phyloP scores from a whole-genome alignment of 2,113 vertebrate genomes.

The Tricholaema leucomelas region DNA sequence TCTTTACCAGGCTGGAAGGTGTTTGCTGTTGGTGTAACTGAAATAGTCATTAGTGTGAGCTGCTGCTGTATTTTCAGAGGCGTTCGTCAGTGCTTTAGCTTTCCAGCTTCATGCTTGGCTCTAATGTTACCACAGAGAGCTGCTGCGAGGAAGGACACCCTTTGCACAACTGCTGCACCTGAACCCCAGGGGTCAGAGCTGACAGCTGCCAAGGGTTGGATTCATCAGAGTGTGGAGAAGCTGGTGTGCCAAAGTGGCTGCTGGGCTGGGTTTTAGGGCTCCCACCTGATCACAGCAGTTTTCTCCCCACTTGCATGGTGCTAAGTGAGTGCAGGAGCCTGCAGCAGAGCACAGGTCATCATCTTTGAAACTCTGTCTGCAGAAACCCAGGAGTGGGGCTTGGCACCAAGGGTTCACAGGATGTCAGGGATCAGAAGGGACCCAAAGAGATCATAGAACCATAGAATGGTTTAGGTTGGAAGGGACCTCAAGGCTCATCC shows the following conservation, averaged over 20 bases:
- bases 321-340: neutral
- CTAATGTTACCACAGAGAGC: conserved; percentile 22
- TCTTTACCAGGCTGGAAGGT: neutral
- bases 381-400: rapidly evolving
- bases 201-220: rapidly evolving
- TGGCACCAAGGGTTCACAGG: neutral
- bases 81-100: conserved; percentile 52
- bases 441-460: too few species aligned
- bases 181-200: rapidly evolving
- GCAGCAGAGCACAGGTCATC: rapidly evolving
- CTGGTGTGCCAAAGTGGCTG: rapidly evolving
- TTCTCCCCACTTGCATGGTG: rapidly evolving
- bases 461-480: too few species aligned
- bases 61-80: conserved; percentile 60
- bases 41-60: conserved; percentile 48
- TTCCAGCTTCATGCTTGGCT: neutral
- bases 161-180: neutral
- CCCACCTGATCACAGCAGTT: rapidly evolving
- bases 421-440: too few species aligned
- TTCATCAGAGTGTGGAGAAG: neutral
- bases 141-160: neutral
- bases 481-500: too few species aligned
- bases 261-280: neutral
- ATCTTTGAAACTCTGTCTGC: neutral
- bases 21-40: conserved; percentile 14